Evolutionary conservation across 2,888 invertebrate species (phyloP).

Genomic region (Hirudinaria manillensis): DNA sequence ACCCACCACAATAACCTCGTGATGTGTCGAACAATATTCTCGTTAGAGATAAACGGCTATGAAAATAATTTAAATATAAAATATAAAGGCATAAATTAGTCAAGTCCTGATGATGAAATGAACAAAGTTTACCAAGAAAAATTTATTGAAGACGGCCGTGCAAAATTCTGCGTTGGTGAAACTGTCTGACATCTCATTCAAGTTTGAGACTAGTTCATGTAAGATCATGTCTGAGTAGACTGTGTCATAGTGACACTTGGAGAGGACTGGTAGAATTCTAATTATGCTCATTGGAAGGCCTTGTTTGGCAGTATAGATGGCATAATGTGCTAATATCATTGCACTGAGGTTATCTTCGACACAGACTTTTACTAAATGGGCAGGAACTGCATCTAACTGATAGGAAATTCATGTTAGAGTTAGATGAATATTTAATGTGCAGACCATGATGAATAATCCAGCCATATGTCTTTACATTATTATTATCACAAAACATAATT

Average conservation of each 20-base stretch:
- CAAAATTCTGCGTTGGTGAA: slow-evolving; percentile 87
- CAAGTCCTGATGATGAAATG: not conserved
- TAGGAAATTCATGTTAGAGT: not conserved
- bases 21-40: slow-evolving; percentile 85
- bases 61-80: slow-evolving; percentile 6
- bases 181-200: slow-evolving; percentile 83
- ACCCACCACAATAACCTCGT: slow-evolving; percentile 84
- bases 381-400: slow-evolving; percentile 36
- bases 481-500: not conserved
- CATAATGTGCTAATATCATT: slow-evolving; percentile 36
- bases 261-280: slow-evolving; percentile 81
- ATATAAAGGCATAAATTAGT: not conserved
- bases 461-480: not conserved
- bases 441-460: not conserved
- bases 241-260: slow-evolving; percentile 74
- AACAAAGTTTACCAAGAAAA: slow-evolving; percentile 66
- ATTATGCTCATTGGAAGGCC: slow-evolving; percentile 73
- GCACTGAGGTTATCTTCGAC: slow-evolving; percentile 33
- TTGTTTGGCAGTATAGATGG: slow-evolving; percentile 61
- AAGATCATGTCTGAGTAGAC: slow-evolving; percentile 91
- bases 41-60: slow-evolving; percentile 70
- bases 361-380: slow-evolving; percentile 27
- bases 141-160: slow-evolving; percentile 88
- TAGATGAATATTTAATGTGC: slow-evolving; percentile 2
- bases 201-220: slow-evolving; percentile 76